A percentile compares a stretch with the other conserved stretches of the same genome.
Conservation (phyloP, 2,888 invertebrate genomes). For the Volucella inflata region DNA sequence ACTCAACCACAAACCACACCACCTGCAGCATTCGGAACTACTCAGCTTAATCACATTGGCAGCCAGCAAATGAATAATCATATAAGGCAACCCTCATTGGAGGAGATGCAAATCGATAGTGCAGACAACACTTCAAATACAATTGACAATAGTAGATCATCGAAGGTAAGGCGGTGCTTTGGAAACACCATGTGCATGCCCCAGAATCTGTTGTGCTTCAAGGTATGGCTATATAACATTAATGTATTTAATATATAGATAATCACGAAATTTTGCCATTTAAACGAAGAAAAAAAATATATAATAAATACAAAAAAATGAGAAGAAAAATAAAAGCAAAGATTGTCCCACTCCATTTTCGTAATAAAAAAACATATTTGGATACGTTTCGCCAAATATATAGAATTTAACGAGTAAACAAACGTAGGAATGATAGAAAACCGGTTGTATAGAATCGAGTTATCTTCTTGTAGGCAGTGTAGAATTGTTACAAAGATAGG, state of each 20-base stretch:
- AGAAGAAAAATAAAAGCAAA: constrained; percentile 9
- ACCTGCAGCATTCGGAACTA: constrained; percentile 35
- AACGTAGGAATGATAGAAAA: too few species aligned
- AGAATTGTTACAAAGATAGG: too few species aligned
- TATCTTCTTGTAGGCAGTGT: too few species aligned
- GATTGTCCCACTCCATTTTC: constrained; percentile 67
- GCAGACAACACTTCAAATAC: constrained; percentile 76
- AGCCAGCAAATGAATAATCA: constrained; percentile 44
- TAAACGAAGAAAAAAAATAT: constrained; percentile 20
- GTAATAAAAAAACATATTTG: too few species aligned
- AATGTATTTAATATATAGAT: constrained; percentile 83
- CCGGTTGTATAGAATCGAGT: too few species aligned
- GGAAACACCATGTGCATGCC: constrained; percentile 93
- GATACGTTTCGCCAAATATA: too few species aligned
- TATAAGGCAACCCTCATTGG: constrained; percentile 58
- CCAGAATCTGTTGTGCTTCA: constrained; percentile 92
- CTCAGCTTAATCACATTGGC: constrained; percentile 53
- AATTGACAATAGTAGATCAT: constrained; percentile 77
- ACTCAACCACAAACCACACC: constrained; percentile 73
- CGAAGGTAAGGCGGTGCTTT: constrained; percentile 88
- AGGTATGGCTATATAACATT: constrained; percentile 87
- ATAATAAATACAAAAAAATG: constrained; percentile 9
- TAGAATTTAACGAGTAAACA: too few species aligned
- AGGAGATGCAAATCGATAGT: constrained; percentile 66
- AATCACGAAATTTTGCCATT: constrained; percentile 70